Percentiles rank a stretch among this genome's conserved stretches.
phyloP scores from a whole-genome alignment of 2,797 vertebrate genomes.

The Myotis pilosus region DNA sequence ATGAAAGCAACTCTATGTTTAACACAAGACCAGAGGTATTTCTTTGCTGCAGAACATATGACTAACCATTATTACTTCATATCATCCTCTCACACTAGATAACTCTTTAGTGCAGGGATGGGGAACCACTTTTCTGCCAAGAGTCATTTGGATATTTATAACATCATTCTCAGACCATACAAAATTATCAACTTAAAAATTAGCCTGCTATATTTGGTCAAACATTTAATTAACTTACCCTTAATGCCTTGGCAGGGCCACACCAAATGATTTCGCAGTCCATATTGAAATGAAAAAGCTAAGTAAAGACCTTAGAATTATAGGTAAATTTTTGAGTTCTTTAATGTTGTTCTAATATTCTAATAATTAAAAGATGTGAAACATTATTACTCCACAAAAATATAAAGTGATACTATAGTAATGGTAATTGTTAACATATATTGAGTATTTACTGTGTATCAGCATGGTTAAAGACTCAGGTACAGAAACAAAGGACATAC shows the following conservation, averaged over 20 bases:
- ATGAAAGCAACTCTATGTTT: conserved; percentile 70
- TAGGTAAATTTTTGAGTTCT: neutral
- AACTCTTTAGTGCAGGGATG: conserved; percentile 59
- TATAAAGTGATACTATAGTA: neutral
- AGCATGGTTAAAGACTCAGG: neutral
- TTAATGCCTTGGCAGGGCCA: too few species aligned
- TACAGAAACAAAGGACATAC: neutral
- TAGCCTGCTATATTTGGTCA: too few species aligned
- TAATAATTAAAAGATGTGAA: conserved; percentile 43
- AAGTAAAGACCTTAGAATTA: conserved; percentile 16
- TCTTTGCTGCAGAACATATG: conserved; percentile 66
- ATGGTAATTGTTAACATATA: neutral
- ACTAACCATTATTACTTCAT: conserved; percentile 69
- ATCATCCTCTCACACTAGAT: conserved; percentile 69
- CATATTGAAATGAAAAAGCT: conserved; percentile 6
- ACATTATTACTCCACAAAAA: neutral
- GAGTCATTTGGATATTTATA: too few species aligned
- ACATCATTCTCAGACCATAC: too few species aligned
- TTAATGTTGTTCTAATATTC: conserved; percentile 30
- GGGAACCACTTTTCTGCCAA: too few species aligned
- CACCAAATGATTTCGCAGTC: too few species aligned
- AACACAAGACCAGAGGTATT: conserved; percentile 71
- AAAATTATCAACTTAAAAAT: too few species aligned
- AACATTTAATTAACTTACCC: too few species aligned
- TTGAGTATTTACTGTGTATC: neutral